Base-by-base conservation (phyloP, 2,113 vertebrate genomes). In the Platanista minor region DNA sequence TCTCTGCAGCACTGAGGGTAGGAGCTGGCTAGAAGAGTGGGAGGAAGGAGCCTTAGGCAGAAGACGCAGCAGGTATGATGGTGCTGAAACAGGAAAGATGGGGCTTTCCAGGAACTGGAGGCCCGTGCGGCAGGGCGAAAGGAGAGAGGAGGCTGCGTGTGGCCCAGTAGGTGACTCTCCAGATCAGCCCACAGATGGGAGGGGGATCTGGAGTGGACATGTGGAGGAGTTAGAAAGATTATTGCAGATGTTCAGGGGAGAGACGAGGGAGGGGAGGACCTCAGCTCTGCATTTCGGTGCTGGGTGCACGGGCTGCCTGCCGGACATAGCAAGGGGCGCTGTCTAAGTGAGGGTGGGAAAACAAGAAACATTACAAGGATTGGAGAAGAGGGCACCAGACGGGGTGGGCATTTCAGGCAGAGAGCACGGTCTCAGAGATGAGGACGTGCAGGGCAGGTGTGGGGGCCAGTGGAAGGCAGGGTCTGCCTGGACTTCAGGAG, bases 111-210 rank as follows among this genome's bases (percentile, higher is more conserved):
- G 66, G 52, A 17, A 29, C 20, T 21, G 57, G 90, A 23, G 31
- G 49, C n/a, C 31, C 4, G 0, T 0, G 29, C 8, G 33, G 43
- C 39, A 2, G 21, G 41, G 8, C 21, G 23, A 5, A 36, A 46
- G 46, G 72, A 61, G 69, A 41, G 41, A 8, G 0, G 39, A 31
- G 3, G 43, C n/a, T 41, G 5, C 8, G 2, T 8, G 29, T 8
- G n/a, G n/a, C 5, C 49, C 1, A 0, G n/a, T 2, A 33, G 1
- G 15, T 27, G 8, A 23, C 74, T 74, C 25, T 17, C 17, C n/a
- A 52, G 92, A 23, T 54, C 39, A 86, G n/a, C 57, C 41, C 54
- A 8, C 0, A 15, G 85, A n/a, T 25, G 66, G 18, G 43, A 67
- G 25, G 71, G 75, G 33, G 36, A 75, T 8, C 36, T 5, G 25